These are phyloP conservation scores for Sebastes itinus DNA, from an alignment of 2,797 vertebrate genomes.

Conservation along the genomic window DNA sequence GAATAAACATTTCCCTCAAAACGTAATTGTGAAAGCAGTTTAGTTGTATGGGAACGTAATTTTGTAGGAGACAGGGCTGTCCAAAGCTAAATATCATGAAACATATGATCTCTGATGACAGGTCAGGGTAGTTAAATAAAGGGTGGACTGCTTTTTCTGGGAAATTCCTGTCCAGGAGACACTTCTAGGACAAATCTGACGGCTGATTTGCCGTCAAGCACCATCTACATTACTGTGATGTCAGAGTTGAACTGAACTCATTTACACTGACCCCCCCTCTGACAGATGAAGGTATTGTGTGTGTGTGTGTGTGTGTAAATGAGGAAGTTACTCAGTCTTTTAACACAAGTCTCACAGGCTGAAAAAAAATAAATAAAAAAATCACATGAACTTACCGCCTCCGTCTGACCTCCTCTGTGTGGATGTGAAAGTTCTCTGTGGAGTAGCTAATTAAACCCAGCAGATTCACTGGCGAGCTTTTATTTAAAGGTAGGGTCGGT, in stretches of 20 bases:
- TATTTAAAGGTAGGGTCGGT: too few species aligned
- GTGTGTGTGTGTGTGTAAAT: neutral
- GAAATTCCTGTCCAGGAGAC: neutral
- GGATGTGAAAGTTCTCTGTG: neutral
- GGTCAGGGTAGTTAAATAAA: too few species aligned
- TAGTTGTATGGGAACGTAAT: too few species aligned
- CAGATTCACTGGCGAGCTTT: neutral
- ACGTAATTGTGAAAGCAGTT: too few species aligned
- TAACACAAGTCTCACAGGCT: too few species aligned
- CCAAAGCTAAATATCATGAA: too few species aligned
- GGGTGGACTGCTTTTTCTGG: too few species aligned
- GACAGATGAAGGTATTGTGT: neutral
- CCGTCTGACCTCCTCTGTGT: neutral
- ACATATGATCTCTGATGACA: neutral
- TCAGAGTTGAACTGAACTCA: neutral
- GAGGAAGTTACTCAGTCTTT: neutral
- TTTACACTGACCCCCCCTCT: neutral
- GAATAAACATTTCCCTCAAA: too few species aligned
- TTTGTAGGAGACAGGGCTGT: too few species aligned
- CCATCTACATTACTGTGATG: neutral
- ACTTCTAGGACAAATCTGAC: neutral
- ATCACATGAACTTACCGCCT: neutral
- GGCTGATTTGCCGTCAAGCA: neutral
- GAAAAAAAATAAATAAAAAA: too few species aligned
- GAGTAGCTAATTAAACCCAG: neutral